A percentile compares a stretch with the other conserved stretches of the same genome.
phyloP scores from a whole-genome alignment of 35 echinoderm and acorn worm species.

The Apostichopus californicus region DNA sequence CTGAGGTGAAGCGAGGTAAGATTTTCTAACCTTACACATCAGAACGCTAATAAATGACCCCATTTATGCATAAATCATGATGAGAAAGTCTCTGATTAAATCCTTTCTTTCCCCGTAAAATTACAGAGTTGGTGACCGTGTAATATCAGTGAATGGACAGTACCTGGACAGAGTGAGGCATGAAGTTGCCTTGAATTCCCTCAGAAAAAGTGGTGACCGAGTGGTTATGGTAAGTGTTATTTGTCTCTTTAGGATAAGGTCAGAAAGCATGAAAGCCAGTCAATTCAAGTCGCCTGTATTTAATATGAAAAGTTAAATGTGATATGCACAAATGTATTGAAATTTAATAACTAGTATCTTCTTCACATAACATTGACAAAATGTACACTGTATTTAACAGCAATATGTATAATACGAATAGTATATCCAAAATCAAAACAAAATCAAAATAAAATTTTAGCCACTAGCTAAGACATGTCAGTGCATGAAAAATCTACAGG shows the following conservation, averaged over 20 bases:
- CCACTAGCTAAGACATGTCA: no score
- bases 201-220: conserved; percentile 67
- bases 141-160: conserved; percentile 78
- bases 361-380: neutral
- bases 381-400: neutral
- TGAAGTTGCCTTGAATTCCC: conserved; percentile 66
- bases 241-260: neutral
- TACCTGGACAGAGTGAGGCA: conserved; percentile 85
- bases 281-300: no score
- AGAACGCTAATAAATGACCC: neutral
- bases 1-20: neutral
- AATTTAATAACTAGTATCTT: neutral
- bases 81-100: neutral
- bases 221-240: conserved; percentile 72
- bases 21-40: neutral
- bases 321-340: neutral
- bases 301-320: neutral
- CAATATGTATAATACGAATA: no score
- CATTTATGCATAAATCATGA: neutral
- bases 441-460: no score
- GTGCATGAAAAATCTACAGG: no score
- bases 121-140: conserved; percentile 87
- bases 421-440: no score
- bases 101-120: neutral
- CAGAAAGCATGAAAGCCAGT: no score